Conservation (phyloP, 2,888 invertebrate species). For the Monopis laevigella region DNA sequence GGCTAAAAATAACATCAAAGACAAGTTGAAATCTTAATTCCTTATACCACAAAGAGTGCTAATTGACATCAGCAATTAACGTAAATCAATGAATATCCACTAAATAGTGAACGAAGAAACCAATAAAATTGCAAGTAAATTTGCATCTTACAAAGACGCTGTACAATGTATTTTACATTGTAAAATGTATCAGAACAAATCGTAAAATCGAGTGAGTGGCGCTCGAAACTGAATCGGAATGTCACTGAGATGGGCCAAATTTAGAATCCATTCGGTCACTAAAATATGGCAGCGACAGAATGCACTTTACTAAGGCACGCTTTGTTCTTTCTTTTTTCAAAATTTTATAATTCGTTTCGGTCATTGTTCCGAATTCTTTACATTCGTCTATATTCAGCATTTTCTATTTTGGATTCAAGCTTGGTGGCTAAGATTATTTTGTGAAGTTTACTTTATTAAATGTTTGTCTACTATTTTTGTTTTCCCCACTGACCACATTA, state of each 20-base stretch:
- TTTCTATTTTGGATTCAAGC: background rate
- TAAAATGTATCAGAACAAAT: background rate
- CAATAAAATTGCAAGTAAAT: background rate
- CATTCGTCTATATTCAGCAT: background rate
- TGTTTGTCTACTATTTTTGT: no score
- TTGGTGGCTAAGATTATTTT: no score
- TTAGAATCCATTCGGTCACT: slow-evolving; percentile 36
- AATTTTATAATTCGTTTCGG: slow-evolving; percentile 4
- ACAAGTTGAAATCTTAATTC: no score
- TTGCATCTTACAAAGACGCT: slow-evolving; percentile 3
- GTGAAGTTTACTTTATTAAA: no score
- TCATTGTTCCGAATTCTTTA: slow-evolving; percentile 4
- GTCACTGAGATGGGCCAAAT: slow-evolving; percentile 37
- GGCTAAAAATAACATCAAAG: no score
- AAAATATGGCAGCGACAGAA: slow-evolving; percentile 28
- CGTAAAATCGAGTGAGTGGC: slow-evolving; percentile 33
- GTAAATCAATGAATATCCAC: no score
- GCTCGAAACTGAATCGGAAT: slow-evolving; percentile 37
- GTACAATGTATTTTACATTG: slow-evolving; percentile 1
- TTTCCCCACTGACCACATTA: no score
- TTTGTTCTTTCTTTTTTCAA: slow-evolving; percentile 6
- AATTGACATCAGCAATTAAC: no score
- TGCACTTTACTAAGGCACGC: background rate
- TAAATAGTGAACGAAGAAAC: no score
- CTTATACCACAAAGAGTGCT: no score